phyloP scores from a whole-genome alignment of 1,140 invertebrate species.

The Saccostrea glomerata region DNA sequence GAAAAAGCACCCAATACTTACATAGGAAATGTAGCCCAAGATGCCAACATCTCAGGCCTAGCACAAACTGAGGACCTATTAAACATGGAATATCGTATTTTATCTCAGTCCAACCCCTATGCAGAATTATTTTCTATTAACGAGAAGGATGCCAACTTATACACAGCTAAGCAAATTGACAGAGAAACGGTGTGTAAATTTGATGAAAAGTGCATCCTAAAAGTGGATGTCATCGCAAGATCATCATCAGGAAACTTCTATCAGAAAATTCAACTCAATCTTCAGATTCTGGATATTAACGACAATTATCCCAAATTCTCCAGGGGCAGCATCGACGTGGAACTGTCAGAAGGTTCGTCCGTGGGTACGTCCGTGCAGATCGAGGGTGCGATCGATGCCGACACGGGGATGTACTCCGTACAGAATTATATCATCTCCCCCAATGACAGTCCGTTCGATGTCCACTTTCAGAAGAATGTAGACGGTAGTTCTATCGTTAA shows the following conservation, averaged over 20 bases:
- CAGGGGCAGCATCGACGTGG: conserved; percentile 36
- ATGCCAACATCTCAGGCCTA: neutral
- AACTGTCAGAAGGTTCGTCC: conserved; percentile 62
- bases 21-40: conserved; percentile 31
- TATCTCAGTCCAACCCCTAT: conserved; percentile 49
- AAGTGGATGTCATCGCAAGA: conserved; percentile 64
- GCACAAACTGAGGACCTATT: neutral
- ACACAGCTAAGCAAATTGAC: conserved; percentile 55
- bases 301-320: conserved; percentile 93
- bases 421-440: conserved; percentile 62
- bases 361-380: conserved; percentile 62
- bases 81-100: conserved; percentile 54
- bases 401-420: conserved; percentile 65
- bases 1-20: conserved; percentile 15
- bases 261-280: conserved; percentile 81
- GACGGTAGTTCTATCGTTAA: conserved; percentile 64
- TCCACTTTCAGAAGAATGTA: conserved; percentile 58
- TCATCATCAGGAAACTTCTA: conserved; percentile 66
- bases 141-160: conserved; percentile 56
- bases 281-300: conserved; percentile 91
- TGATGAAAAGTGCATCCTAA: conserved; percentile 58
- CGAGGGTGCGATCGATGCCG: conserved; percentile 65
- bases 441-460: conserved; percentile 60
- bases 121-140: conserved; percentile 57
- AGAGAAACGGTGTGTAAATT: conserved; percentile 61